phyloP scores from a whole-genome alignment of 2,888 invertebrate genomes.

The Catonia carolina region DNA sequence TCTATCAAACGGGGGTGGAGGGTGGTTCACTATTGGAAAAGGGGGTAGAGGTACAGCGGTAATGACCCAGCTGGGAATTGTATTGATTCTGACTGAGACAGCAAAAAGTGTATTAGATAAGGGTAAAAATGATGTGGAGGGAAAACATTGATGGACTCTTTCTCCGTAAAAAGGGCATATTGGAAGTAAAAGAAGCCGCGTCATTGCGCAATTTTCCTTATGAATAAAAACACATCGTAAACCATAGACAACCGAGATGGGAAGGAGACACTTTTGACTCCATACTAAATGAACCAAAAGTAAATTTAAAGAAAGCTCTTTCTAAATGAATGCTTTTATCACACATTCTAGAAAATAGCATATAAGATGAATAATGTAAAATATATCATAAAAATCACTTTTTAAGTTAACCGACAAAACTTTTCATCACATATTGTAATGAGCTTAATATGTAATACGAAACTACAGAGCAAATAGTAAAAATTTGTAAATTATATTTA shows the following conservation, averaged over 20 bases:
- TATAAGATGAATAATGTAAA: no score
- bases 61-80: conserved; percentile 26
- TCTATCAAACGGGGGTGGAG: conserved; percentile 21
- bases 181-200: conserved; percentile 17
- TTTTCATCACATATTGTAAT: no score
- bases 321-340: no score
- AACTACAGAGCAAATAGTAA: no score
- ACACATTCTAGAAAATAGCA: no score
- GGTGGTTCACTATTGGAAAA: neutral
- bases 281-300: no score
- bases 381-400: no score
- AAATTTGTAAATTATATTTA: no score
- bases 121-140: conserved; percentile 33
- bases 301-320: no score
- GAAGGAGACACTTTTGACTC: no score
- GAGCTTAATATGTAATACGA: no score
- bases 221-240: conserved; percentile 6
- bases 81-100: conserved; percentile 16
- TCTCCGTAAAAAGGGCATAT: conserved; percentile 6
- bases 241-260: neutral
- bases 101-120: conserved; percentile 32
- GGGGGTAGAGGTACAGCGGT: conserved; percentile 17
- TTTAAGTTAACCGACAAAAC: no score
- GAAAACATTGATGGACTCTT: conserved; percentile 21
- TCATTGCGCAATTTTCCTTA: conserved; percentile 18